phyloP scores from a whole-genome alignment of 2,113 vertebrate genomes.

The Gymnogyps californianus region DNA sequence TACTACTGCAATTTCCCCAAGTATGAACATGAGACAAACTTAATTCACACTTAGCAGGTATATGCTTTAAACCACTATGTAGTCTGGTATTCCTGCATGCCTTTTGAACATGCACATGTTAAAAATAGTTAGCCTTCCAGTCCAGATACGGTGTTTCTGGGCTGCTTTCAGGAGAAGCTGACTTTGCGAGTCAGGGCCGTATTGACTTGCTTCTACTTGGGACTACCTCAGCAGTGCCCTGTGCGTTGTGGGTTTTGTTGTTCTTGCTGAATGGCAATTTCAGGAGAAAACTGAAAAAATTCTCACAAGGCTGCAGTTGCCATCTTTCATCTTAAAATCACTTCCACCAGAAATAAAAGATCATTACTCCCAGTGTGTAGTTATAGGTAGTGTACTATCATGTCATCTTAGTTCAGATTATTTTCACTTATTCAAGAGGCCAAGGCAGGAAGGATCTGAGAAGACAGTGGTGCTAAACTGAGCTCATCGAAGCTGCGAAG shows the following conservation, averaged over 20 bases:
- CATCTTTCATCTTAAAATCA: not conserved
- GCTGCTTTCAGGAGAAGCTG: not conserved
- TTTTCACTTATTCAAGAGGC: not conserved
- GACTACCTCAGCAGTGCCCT: not conserved
- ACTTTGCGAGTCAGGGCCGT: rapidly evolving
- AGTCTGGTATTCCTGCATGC: not conserved
- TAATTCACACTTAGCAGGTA: not conserved
- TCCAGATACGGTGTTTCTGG: not conserved
- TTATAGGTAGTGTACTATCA: not conserved
- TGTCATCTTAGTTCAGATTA: not conserved
- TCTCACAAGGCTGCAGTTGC: not conserved
- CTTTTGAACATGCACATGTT: not conserved
- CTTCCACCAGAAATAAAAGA: not conserved
- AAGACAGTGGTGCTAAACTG: not conserved
- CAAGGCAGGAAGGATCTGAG: not conserved
- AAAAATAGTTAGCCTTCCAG: not conserved
- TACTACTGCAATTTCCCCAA: not conserved
- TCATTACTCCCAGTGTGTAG: not conserved
- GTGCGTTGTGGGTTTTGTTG: not conserved
- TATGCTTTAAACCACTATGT: not conserved
- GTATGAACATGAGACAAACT: not conserved
- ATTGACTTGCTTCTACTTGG: not conserved
- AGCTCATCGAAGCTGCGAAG: not conserved
- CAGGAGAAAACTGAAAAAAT: not conserved
- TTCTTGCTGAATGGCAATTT: not conserved